Evolutionary conservation across 2,797 vertebrate species (phyloP).

Genomic region (Vespertilio murinus): DNA sequence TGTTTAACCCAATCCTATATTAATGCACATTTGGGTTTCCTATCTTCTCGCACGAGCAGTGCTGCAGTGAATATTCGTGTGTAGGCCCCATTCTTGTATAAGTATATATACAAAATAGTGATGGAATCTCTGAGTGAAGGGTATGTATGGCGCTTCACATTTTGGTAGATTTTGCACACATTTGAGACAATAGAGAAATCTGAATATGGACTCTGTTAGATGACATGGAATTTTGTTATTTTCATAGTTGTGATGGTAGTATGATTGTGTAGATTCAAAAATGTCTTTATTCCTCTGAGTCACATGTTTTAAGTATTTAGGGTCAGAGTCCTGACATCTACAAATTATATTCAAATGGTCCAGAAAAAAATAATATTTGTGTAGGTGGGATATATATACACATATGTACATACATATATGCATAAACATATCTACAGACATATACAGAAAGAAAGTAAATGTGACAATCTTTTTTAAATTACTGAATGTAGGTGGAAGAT

Average conservation of each 20-base stretch:
- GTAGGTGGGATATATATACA: background rate
- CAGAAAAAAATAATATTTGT: background rate
- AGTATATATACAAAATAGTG: background rate
- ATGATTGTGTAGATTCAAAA: background rate
- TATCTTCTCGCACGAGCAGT: background rate
- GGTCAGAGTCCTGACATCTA: background rate
- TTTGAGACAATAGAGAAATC: background rate
- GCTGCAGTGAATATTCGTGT: background rate
- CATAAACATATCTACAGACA: background rate
- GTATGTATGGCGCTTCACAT: background rate
- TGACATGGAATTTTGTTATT: background rate
- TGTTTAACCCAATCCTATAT: background rate
- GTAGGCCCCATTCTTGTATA: background rate
- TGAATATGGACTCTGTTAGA: background rate
- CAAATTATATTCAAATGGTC: background rate
- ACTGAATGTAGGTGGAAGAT: background rate
- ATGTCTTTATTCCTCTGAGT: background rate
- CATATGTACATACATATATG: background rate
- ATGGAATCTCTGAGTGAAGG: background rate
- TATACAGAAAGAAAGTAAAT: background rate
- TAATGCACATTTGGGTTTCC: background rate
- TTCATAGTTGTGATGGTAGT: background rate
- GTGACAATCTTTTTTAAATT: background rate
- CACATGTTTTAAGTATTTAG: conserved; percentile 7
- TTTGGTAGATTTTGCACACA: background rate